Conservation (phyloP, 64 coral and sea anemone species). For the Trachythela sp. region DNA sequence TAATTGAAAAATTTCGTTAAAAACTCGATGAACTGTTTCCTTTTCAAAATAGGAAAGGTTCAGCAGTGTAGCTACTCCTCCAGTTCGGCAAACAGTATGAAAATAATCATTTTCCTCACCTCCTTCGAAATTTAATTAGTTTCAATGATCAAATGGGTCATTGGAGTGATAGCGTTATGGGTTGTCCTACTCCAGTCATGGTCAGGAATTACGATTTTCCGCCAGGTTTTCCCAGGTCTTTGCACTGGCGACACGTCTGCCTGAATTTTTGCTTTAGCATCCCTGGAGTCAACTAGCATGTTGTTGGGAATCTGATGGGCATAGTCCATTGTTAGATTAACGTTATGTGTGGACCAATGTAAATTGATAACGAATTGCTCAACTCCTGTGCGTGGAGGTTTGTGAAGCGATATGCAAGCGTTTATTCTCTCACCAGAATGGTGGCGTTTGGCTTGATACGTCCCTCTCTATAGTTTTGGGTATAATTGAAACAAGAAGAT, state of each 20-base stretch:
- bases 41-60: neutral
- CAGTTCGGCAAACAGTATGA: neutral
- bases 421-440: neutral
- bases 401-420: neutral
- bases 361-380: neutral
- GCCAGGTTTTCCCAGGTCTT: conserved; percentile 46
- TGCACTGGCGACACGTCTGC: conserved; percentile 43
- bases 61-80: neutral
- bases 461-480: neutral
- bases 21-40: conserved; percentile 13
- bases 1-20: conserved; percentile 14
- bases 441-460: neutral
- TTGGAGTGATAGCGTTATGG: neutral
- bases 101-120: neutral
- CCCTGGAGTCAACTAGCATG: conserved; percentile 51
- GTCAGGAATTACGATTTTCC: conserved; percentile 29
- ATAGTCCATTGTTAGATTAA: neutral
- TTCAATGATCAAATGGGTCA: neutral
- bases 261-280: conserved; percentile 40
- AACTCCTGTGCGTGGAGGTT: neutral
- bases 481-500: conserved; percentile 1
- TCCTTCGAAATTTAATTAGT: neutral
- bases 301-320: neutral
- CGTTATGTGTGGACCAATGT: neutral
- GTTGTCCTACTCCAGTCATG: neutral